A percentile compares a stretch with the other conserved stretches of the same genome.
Evolutionary conservation across 1,140 invertebrate genomes (phyloP).

Genomic region (Drosophila mayri): DNA sequence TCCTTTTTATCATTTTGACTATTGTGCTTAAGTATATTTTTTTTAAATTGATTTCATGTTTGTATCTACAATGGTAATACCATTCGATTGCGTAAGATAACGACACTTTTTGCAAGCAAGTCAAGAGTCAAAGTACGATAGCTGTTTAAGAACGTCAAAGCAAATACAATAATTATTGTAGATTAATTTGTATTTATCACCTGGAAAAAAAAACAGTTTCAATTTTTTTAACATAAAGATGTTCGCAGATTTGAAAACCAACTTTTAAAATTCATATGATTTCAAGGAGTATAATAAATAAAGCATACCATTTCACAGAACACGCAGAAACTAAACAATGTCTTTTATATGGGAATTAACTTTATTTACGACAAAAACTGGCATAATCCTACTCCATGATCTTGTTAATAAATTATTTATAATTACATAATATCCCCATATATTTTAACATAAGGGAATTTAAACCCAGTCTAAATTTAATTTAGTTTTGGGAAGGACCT

Average conservation of each 20-base stretch:
- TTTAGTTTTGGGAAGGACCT: background rate
- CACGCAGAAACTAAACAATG: background rate
- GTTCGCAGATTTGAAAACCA: conserved; percentile 52
- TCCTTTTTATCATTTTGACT: conserved; percentile 20
- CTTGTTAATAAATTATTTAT: too few species aligned
- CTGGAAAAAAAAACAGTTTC: conserved; percentile 36
- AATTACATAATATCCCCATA: too few species aligned
- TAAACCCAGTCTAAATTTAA: too few species aligned
- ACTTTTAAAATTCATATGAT: conserved; percentile 48
- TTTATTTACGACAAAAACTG: too few species aligned
- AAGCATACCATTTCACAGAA: conserved; percentile 62
- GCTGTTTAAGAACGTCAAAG: conserved; percentile 46
- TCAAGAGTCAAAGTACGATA: conserved; percentile 59
- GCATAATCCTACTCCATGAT: too few species aligned
- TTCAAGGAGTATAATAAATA: conserved; percentile 61
- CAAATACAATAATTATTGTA: conserved; percentile 62
- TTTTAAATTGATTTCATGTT: conserved; percentile 35
- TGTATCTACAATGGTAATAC: conserved; percentile 27
- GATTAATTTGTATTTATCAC: conserved; percentile 62
- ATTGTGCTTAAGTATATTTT: conserved; percentile 32
- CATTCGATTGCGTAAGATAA: conserved; percentile 11
- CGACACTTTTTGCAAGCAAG: conserved; percentile 28
- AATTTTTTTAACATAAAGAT: conserved; percentile 43
- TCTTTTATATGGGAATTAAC: background rate
- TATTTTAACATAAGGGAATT: too few species aligned